Base-by-base conservation (phyloP, 2,797 vertebrate species). In the Labeo calbasu region DNA sequence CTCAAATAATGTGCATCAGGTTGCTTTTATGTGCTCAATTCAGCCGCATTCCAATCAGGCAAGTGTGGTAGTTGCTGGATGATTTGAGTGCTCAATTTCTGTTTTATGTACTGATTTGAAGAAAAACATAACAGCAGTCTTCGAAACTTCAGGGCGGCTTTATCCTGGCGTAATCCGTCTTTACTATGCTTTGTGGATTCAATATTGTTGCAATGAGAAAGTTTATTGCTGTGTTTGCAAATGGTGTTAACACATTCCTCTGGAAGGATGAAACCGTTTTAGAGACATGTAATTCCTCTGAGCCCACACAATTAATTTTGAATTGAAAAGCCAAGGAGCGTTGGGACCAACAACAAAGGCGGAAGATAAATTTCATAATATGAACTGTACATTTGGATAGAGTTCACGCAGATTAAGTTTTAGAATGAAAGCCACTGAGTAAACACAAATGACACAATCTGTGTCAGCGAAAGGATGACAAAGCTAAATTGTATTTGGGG, bases 1-100 rank as follows among this genome's bases (percentile, higher is more conserved):
- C 43, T 32, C 14, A 77, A 72, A 71, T 82, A 57, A 23, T 87
- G 77, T 83, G 70, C 57, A 63, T 72, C 63, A 77, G 66, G 83
- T 75, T 66, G 1, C 61, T 82, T 77, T 70, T 57, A 82, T 66
- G 70, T 81, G 32, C 87, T 89, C 63, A 86, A 82, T 78, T 80
- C 72, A 14, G 32, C 50, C 48, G 6, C 55, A 80, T 84, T 86
- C 51, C 46, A 76, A 78, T 69, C 70, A 65, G 17, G 73, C 48
- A 66, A 53, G 59, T 15, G n/a, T 66, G 78, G 15, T n/a, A 75
- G 78, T 83, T 84, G 80, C 73, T 86, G 77, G 77, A 83, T 65
- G 73, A 82, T 89, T 57, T 83, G 75, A 80, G 28, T 36, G 79
- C 68, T 61, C 63, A 13, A 48, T 81, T 76, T 69, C 40, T 85